Base-by-base conservation (phyloP, 2,113 vertebrate genomes). In the Hystrix cristata region DNA sequence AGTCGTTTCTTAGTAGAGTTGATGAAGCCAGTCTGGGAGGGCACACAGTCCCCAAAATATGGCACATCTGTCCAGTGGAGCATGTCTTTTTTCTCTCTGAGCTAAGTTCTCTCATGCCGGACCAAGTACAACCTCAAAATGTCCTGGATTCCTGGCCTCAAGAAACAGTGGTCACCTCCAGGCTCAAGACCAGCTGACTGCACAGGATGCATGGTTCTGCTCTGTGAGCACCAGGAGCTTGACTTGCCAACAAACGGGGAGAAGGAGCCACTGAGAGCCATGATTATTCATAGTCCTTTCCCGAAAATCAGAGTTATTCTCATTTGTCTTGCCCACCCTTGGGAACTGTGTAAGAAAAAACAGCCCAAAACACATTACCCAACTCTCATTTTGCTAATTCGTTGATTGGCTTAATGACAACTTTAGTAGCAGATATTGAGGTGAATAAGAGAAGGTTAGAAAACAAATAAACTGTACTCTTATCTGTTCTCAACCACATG, bases 391-490 rank as follows among this genome's bases (percentile, higher is more conserved):
- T 85, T 69, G 38, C 87, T 79, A 83, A 60, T 53, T 72, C 67
- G 62, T 78, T 85, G 5, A 82, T 62, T 92, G 29, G 38, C n/a
- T 92, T 90, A 67, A 21, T 81, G 59, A 89, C 59, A 88, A 43
- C 29, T 67, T 84, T 51, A 64, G 90, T 53, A 25, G 81, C 88
- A 90, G 57, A 62, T 31, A 62, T 59, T 48, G 43, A 83, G 57
- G 48, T 81, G 59, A 53, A 82, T 51, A 25, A 51, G 34, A 69
- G 53, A 95, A 53, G 12, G 12, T 57, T 53, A 72, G 57, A 38
- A n/a, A 18, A 59, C 38, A 59, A 82, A 14, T 57, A 23, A 13
- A 14, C 51, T 64, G 9, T 62, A 4, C 9, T 34, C 12, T 72
- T 53, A 12, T 16, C 64, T 14, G 12, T 48, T 69, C 71, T 53